Evolutionary conservation across 2,797 vertebrate species (phyloP).

Genomic region (Sebastes umbrosus): DNA sequence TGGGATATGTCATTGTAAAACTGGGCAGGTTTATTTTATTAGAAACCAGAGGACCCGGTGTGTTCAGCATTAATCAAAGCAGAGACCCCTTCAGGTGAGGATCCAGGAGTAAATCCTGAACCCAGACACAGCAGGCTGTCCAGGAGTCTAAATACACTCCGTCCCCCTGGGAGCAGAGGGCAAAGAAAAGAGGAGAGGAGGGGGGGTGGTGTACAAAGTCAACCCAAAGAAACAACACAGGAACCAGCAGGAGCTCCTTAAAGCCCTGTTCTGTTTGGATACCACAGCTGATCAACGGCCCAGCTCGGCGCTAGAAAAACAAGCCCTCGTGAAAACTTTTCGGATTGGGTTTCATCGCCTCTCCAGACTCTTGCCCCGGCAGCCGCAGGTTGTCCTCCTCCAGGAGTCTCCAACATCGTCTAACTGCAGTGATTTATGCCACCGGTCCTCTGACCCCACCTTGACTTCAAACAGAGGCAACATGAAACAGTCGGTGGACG

Average conservation of each 20-base stretch:
- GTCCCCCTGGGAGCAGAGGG: conserved; percentile 1
- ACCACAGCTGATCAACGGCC: conserved; percentile 74
- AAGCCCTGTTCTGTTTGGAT: conserved; percentile 61
- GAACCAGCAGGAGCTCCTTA: conserved; percentile 58
- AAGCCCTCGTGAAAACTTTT: conserved; percentile 80
- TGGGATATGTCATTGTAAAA: conserved; percentile 24
- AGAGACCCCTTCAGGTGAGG: conserved; percentile 31
- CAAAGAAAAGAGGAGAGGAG: conserved; percentile 19
- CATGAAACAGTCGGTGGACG: conserved; percentile 22
- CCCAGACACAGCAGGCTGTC: conserved; percentile 48
- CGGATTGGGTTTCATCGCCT: conserved; percentile 88
- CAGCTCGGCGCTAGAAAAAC: conserved; percentile 78
- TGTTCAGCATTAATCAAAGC: conserved; percentile 71
- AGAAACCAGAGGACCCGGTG: conserved; percentile 57
- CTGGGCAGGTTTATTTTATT: conserved; percentile 54
- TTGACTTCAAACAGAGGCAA: conserved; percentile 42
- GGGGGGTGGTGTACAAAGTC: conserved; percentile 3
- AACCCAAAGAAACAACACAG: conserved; percentile 43
- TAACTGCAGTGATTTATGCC: conserved; percentile 85
- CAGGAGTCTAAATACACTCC: conserved; percentile 26
- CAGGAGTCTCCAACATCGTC: conserved; percentile 23
- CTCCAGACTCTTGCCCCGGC: conserved; percentile 39
- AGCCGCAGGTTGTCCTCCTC: conserved; percentile 36
- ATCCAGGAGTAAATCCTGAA: conserved; percentile 43
- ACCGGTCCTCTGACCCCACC: conserved; percentile 83